Evolutionary conservation across 1,140 invertebrate genomes (phyloP), one percentile per base, ranked within the genome.

Genomic region (Rhynchophorus ferrugineus): DNA sequence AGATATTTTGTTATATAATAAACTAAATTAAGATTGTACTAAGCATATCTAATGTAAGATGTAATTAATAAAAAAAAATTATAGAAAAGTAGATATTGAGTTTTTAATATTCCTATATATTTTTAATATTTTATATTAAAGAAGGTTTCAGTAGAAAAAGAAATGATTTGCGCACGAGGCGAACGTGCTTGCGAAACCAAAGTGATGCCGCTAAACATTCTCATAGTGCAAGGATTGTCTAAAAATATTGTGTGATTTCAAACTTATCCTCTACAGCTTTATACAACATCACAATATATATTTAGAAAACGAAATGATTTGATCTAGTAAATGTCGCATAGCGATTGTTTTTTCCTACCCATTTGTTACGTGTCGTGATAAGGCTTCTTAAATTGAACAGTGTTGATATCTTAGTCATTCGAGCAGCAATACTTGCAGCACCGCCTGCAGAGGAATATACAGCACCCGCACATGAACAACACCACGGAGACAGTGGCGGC

Each of bases 401-500:
- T 44, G 24, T n/a, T 14, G 22, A 7, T 14, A 33, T 21, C 7
- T 39, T 53, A 53, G 38, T 51, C 70, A 47, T 59, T 66, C 54
- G 56, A 63, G 70, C 71, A 75, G 70, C 49, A 73, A 60, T 63
- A 60, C 57, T 56, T 63, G 53, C 61, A 68, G 55, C 65, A 68
- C 44, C 63, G 61, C 33, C 62, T 58, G 54, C 63, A 69, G 44
- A 68, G 44, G 56, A 65, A 69, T 39, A 68, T 50, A 56, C 67
- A 58, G 62, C 64, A 52, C 67, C 56, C 65, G 70, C 73, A 71
- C 37, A 74, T 61, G 47, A 75, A 63, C 1, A 69, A 60, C 33
- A 74, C 49, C 48, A 71, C 58, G 35, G 68, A 64, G 21, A 71
- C 65, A 8, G 69, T 54, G 1, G 75, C 78, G 11, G 75, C 58